These are phyloP conservation scores for Platycercus adscitus DNA, from an alignment of 2,113 vertebrate species.

Conservation along the genomic window DNA sequence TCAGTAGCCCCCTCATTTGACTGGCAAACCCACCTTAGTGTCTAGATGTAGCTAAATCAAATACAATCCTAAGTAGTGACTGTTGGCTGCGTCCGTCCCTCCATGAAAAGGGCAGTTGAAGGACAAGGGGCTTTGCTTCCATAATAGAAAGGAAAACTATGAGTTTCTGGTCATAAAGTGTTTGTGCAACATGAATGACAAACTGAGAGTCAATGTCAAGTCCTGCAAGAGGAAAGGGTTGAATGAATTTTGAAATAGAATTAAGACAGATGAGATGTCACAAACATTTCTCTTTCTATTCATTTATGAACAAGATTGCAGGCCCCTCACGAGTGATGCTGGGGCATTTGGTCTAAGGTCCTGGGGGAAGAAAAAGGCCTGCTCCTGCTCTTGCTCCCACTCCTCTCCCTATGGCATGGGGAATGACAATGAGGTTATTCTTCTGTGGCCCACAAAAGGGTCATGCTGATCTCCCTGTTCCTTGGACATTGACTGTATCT, in stretches of 20 bases:
- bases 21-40: background rate
- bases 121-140: background rate
- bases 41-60: background rate
- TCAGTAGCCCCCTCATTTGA: rapidly evolving
- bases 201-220: background rate
- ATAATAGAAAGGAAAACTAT: background rate
- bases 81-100: background rate
- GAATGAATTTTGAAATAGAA: background rate
- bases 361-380: background rate
- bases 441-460: background rate
- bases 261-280: background rate
- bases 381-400: background rate
- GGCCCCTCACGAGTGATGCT: background rate
- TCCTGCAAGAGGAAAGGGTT: background rate
- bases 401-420: background rate
- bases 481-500: background rate
- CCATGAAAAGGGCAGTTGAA: background rate
- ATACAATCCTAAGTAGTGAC: background rate
- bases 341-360: background rate
- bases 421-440: background rate
- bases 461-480: background rate
- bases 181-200: background rate
- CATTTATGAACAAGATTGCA: background rate
- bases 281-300: background rate
- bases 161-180: background rate